phyloP scores from a whole-genome alignment of 2,888 invertebrate species.

The Unio delphinus region DNA sequence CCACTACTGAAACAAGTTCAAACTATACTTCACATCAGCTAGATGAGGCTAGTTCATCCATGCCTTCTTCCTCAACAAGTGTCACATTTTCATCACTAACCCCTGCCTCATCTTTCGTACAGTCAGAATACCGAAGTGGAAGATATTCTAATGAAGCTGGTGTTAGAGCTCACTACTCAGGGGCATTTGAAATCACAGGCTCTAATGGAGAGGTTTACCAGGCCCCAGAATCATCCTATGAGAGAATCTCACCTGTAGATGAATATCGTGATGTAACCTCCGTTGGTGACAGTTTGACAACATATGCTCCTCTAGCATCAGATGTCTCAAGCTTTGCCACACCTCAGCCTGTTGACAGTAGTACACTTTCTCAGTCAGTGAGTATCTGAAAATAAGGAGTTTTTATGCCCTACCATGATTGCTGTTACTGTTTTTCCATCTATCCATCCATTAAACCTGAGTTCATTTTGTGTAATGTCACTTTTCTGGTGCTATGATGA shows the following conservation, averaged over 20 bases:
- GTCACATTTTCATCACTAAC: conserved; percentile 4
- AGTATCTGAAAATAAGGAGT: neutral
- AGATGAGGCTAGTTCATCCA: conserved; percentile 13
- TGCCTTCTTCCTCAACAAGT: conserved; percentile 11
- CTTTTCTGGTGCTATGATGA: no score
- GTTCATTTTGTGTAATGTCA: no score
- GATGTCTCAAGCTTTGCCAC: conserved; percentile 27
- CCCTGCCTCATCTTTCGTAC: conserved; percentile 13
- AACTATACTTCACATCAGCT: conserved; percentile 1
- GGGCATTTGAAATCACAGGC: conserved; percentile 15
- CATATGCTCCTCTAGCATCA: no score
- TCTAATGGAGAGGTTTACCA: conserved; percentile 30
- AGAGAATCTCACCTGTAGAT: conserved; percentile 39
- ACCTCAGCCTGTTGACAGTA: conserved; percentile 49
- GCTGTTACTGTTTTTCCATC: no score
- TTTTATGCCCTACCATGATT: neutral
- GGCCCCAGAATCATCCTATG: conserved; percentile 55
- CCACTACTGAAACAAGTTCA: no score
- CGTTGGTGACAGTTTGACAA: no score
- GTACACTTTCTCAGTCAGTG: conserved; percentile 43
- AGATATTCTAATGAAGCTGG: no score
- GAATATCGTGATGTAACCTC: conserved; percentile 29
- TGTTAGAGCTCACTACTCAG: conserved; percentile 3
- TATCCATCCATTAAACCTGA: no score
- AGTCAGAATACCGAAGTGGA: conserved; percentile 6